A percentile compares a stretch with the other conserved stretches of the same genome.
These are phyloP conservation scores for Dreissena polymorpha DNA, from an alignment of 1,140 invertebrate species.

Conservation along the genomic window DNA sequence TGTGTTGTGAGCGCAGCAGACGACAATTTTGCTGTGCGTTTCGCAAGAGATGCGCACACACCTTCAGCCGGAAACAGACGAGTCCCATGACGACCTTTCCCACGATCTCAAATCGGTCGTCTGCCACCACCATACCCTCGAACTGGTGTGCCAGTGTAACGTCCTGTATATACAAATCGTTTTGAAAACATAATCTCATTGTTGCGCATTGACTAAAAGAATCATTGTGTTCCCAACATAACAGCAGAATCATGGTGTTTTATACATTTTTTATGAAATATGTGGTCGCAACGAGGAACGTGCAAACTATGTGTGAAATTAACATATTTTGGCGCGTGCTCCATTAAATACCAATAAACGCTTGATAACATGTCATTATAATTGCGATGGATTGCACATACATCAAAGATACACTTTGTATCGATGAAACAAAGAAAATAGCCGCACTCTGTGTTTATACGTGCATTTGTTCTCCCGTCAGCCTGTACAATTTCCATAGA, in stretches of 20 bases:
- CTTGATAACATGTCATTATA: too few relatives aligned
- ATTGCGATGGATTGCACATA: too few relatives aligned
- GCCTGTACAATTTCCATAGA: too few relatives aligned
- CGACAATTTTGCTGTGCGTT: not conserved
- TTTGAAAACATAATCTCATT: not conserved
- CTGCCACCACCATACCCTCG: slow-evolving; percentile 69
- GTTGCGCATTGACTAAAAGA: not conserved
- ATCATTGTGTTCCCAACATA: not conserved
- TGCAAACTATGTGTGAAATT: too few relatives aligned
- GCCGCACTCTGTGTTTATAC: too few relatives aligned
- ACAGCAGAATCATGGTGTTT: not conserved
- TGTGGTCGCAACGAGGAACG: too few relatives aligned
- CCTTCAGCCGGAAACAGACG: slow-evolving; percentile 86
- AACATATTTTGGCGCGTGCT: too few relatives aligned
- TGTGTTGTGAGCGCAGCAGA: not conserved
- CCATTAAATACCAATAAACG: too few relatives aligned
- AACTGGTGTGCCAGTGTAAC: slow-evolving; percentile 74
- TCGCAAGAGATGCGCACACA: not conserved
- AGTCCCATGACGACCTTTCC: slow-evolving; percentile 88
- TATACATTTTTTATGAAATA: not conserved
- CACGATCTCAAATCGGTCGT: slow-evolving; percentile 87
- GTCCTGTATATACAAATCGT: slow-evolving; percentile 56
- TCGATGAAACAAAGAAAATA: too few relatives aligned
- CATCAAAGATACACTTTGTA: too few relatives aligned
- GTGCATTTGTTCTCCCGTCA: too few relatives aligned